Evolutionary conservation across 2,113 vertebrate genomes (phyloP), one percentile per base, ranked within the genome.

Genomic region (Hirundichthys speculiger): DNA sequence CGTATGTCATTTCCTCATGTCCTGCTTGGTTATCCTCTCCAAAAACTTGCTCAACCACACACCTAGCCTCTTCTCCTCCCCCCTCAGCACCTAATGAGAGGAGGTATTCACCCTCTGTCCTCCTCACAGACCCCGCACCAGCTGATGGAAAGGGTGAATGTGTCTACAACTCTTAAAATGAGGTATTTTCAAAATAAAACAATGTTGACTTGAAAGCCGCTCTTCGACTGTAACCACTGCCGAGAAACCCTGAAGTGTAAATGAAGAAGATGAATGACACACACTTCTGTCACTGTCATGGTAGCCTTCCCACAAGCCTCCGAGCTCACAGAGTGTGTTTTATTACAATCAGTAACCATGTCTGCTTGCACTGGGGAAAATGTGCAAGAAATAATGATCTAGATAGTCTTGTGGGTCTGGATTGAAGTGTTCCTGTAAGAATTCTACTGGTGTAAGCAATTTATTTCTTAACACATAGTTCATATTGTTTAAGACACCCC

Each of bases 391-490:
- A 92, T 92, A 88, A 89, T 91, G 90, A 90, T 91, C 84, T 86
- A 83, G 89, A 87, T 72, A 82, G 83, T 86, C 77, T 75, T 70
- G 77, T 80, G 80, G 85, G 88, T 88, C 89, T 87, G 84, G 78
- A 91, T 89, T 91, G 88, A 92, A 93, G 91, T 90, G 91, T 92
- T 91, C 89, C 91, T 91, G 77, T 91, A 92, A 90, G 91, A 89
- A 93, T 91, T 93, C 89, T 88, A 81, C 85, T 85, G 86, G 86
- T 84, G 91, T 92, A 94, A 94, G 93, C 91, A 91, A 92, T 93
- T 93, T 93, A 90, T 91, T 91, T 90, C 89, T 91, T 92, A 92
- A 92, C 91, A 91, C 90, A 89, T 92, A 93, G 87, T 92, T 93
- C 91, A 93, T 93, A 92, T 93, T 92, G 90, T 93, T 92, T 92